phyloP scores from a whole-genome alignment of 1,140 invertebrate genomes.

The Pararge aegeria region DNA sequence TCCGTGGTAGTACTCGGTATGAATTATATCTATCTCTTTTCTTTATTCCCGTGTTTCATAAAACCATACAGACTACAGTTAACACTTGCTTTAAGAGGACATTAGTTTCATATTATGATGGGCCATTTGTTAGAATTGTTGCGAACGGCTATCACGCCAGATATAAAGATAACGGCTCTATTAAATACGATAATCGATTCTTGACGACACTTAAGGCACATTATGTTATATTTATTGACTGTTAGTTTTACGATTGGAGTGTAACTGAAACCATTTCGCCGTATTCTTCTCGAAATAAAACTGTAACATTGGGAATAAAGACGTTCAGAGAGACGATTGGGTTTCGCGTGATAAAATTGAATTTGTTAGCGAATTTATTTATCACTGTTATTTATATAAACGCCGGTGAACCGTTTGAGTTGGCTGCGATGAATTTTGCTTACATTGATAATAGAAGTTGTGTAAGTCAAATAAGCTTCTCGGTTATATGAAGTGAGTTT shows the following conservation, averaged over 20 bases:
- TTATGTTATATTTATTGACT: constrained; percentile 58
- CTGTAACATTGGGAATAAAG: constrained; percentile 15
- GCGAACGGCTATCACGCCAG: constrained; percentile 21
- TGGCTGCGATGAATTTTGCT: constrained; percentile 2
- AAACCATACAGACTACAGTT: neutral
- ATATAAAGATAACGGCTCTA: constrained; percentile 47
- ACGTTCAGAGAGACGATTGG: constrained; percentile 16
- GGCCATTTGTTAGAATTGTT: constrained; percentile 22
- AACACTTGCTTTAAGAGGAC: neutral
- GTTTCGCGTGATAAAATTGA: constrained; percentile 35
- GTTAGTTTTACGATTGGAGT: constrained; percentile 52
- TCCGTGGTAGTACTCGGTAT: too few species aligned
- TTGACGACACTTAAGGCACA: constrained; percentile 47
- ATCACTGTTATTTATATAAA: constrained; percentile 12
- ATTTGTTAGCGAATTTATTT: constrained; percentile 33
- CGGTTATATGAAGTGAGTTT: neutral
- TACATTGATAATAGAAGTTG: neutral
- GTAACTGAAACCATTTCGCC: constrained; percentile 31
- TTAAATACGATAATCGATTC: constrained; percentile 52
- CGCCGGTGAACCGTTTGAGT: constrained; percentile 2
- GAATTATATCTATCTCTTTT: neutral
- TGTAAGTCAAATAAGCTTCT: constrained; percentile 3
- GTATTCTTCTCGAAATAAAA: constrained; percentile 30
- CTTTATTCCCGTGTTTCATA: neutral
- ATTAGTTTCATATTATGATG: constrained; percentile 17